Base-by-base conservation (phyloP, 1,140 invertebrate species). In the Ostrea denselamellosa region DNA sequence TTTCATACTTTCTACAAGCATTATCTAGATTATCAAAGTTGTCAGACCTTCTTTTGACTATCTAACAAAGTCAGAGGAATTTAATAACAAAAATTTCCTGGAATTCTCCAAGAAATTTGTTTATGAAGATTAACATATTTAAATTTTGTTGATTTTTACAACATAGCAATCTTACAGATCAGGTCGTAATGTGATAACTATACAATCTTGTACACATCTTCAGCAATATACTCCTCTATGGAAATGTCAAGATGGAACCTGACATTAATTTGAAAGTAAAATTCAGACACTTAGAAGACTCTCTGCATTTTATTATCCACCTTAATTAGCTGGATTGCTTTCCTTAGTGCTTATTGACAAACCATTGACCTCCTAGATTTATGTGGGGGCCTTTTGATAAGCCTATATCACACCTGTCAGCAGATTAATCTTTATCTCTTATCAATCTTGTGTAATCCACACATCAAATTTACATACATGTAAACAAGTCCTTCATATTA, bases 391-490 rank as follows among this genome's bases (percentile, higher is more conserved):
- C 68, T 34, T 9, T 0, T 28, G 68, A 77, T 77, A 77, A 77
- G 28, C 10, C 28, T 25, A 77, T 34, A 77, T 25, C 22, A 77
- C 68, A 77, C 68, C 68, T 77, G 68, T 77, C 68, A 77, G 68
- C 5, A 14, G 28, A 28, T 77, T 77, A 77, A 77, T 77, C 68
- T 34, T 77, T 77, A 77, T 77, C 68, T 77, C 68, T 34, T 77
- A 77, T 77, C 68, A 77, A 77, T 77, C 68, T 77, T 77, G 68
- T 77, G 22, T 77, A 22, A 77, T 77, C 68, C 25, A 77, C 25
- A 77, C 68, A 77, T 77, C 68, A 77, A 77, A 77, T 77, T 77
- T 77, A 77, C 68, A 77, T 77, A 77, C 14, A 34, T 62, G 58
- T 62, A 62, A 62, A 62, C 58, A 62, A 17, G 58, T 62, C 58